phyloP scores from a whole-genome alignment of 2,888 invertebrate genomes.

The Eristalinus aeneus region DNA sequence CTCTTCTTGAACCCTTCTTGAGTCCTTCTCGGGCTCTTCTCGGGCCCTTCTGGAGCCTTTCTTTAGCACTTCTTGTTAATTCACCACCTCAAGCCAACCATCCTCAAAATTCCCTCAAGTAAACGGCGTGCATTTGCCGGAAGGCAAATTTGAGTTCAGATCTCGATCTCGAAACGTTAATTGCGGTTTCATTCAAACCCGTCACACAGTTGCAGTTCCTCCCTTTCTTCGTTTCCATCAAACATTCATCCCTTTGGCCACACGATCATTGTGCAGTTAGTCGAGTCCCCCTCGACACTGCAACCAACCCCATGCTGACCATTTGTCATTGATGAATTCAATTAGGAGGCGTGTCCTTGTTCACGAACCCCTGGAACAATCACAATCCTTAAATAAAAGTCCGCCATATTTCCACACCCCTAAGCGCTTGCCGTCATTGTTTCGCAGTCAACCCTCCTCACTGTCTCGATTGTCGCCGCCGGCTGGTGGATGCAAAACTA shows the following conservation, averaged over 20 bases:
- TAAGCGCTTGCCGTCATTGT: not conserved
- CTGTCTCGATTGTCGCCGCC: not conserved
- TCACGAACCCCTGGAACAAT: constrained; percentile 3
- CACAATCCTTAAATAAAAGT: constrained; percentile 26
- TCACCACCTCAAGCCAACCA: no score
- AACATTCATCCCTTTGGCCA: not conserved
- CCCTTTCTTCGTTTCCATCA: not conserved
- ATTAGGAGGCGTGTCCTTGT: constrained; percentile 44
- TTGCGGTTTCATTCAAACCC: not conserved
- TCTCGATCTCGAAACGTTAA: not conserved
- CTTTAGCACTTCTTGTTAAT: no score
- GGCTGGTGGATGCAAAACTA: not conserved
- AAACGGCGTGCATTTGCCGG: no score
- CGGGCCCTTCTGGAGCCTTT: no score
- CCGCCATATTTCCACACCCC: constrained; percentile 17
- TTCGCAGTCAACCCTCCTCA: not conserved
- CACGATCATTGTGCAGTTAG: not conserved
- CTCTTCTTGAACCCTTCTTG: no score
- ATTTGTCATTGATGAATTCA: constrained; percentile 28
- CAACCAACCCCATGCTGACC: constrained; percentile 11
- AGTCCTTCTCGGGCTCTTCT: no score
- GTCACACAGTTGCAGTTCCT: not conserved
- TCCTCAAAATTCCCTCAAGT: no score
- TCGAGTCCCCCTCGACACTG: not conserved
- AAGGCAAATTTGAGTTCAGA: no score